Base-by-base conservation (phyloP, 2,797 vertebrate genomes). In the Sebastolobus altivelis region DNA sequence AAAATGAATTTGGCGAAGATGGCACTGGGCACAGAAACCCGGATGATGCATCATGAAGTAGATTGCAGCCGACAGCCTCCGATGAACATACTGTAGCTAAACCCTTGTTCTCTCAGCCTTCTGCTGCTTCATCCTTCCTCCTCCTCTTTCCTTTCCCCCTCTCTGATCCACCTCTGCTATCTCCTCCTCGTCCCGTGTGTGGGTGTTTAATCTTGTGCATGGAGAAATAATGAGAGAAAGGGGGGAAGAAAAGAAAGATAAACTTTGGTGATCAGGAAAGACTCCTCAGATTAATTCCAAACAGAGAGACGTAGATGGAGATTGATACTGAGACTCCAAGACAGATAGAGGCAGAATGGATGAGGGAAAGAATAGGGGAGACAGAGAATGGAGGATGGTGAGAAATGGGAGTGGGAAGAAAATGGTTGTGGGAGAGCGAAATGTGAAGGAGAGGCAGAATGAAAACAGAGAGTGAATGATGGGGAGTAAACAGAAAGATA, bases 181-280 rank as follows among this genome's bases (percentile, higher is more conserved):
- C 75, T 73, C 72, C 77, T 82, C 54, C 61, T 77, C 18, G 20
- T 75, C 71, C 56, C 2, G 55, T 12, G 56, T 56, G 88, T 90
- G 86, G 88, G 88, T 91, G 88, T 89, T 82, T 79, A 89, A 88
- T 89, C 75, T 71, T 65, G 65, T 68, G 65, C 82, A 82, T 38
- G 71, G 75, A 75, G 76, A 79, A 88, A 85, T 88, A 88, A 88
- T 77, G 68, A 85, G 73, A 18, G 66, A 70, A 59, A 82, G 76
- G 60, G 56, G 56, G 43, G 59, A 77, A 58, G 56, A 37, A 52
- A 73, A 76, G 78, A 81, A 75, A 82, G 82, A 88, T 81, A 83
- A 84, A 89, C 86, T 85, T 87, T 73, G 72, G 68, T 82, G 83
- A 92, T 90, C 83, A 83, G 77, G 85, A 88, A 85, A 82, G 77